Evolutionary conservation across 1,140 invertebrate species (phyloP).

Genomic region (Oncopodura yosiiana): DNA sequence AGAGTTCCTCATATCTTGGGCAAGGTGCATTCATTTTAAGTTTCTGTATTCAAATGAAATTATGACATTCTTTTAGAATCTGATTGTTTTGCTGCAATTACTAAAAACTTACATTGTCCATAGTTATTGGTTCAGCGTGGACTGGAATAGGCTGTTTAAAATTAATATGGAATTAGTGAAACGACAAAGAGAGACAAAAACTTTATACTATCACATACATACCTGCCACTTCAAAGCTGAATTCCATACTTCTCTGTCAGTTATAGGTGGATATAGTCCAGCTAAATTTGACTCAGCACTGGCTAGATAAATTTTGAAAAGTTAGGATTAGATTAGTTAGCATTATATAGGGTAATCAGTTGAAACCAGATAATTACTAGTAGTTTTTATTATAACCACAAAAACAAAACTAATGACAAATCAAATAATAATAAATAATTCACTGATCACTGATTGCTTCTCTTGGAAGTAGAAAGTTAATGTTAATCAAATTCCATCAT

Average conservation of each 20-base stretch:
- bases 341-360: slow-evolving; percentile 2
- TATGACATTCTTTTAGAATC: not conserved
- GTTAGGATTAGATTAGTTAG: not conserved
- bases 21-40: slow-evolving; percentile 55
- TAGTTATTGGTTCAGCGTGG: slow-evolving; percentile 54
- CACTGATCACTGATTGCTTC: no score
- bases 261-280: slow-evolving; percentile 65
- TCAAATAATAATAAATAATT: no score
- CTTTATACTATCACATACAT: no score
- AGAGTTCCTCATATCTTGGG: slow-evolving; percentile 49
- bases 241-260: slow-evolving; percentile 57
- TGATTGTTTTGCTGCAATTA: not conserved
- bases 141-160: slow-evolving; percentile 82
- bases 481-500: no score
- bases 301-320: slow-evolving; percentile 47
- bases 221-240: slow-evolving; percentile 64
- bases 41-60: slow-evolving; percentile 39
- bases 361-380: not conserved
- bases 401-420: no score
- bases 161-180: no score
- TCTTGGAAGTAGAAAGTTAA: no score
- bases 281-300: slow-evolving; percentile 72
- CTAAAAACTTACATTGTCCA: slow-evolving; percentile 55
- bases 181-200: no score
- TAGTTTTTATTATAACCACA: no score